Base-by-base conservation (phyloP, 2,888 invertebrate genomes). In the Furcula furcula region DNA sequence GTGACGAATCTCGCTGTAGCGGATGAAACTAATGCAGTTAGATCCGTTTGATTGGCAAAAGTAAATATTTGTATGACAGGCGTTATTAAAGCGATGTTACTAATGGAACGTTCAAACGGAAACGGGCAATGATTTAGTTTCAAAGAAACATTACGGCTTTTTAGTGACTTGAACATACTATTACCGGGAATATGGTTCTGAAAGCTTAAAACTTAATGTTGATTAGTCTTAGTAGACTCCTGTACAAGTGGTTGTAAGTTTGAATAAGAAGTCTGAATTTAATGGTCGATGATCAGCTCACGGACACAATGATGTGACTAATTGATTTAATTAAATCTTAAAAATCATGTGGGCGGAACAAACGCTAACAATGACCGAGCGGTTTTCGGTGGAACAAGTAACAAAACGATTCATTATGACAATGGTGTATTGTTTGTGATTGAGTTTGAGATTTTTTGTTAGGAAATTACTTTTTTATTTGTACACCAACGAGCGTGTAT, bases 391-490 rank as follows among this genome's bases (percentile, higher is more conserved):
- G 72, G 62, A 65, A 70, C 74, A 67, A 61, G 65, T 69, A 76
- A 82, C 76, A 71, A 77, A 81, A 77, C 77, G 79, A 77, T 75
- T 76, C 71, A 76, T 77, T 75, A 69, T 57, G 69, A 82, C 80
- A 84, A 85, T 83, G 66, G 66, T 32, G 57, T 66, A 86, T 85
- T 86, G 86, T 85, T 80, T 78, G 65, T 75, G 68, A 71, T 75
- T 72, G 49, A 54, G 62, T 65, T 60, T 59, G 53, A 68, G 59
- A 56, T 55, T 68, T 76, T 73, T 76, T 75, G 67, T 72, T 69
- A 52, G 57, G 64, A 71, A 74, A 76, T 75, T 58, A 68, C 57
- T 65, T 71, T 67, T 75, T 70, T 75, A 63, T 55, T 57, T 56
- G 41, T 44, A 22, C 31, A 50, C 31, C 40, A 35, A 46, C 48